phyloP scores from a whole-genome alignment of 2,888 invertebrate genomes.

The Leptinotarsa rubiginosa region DNA sequence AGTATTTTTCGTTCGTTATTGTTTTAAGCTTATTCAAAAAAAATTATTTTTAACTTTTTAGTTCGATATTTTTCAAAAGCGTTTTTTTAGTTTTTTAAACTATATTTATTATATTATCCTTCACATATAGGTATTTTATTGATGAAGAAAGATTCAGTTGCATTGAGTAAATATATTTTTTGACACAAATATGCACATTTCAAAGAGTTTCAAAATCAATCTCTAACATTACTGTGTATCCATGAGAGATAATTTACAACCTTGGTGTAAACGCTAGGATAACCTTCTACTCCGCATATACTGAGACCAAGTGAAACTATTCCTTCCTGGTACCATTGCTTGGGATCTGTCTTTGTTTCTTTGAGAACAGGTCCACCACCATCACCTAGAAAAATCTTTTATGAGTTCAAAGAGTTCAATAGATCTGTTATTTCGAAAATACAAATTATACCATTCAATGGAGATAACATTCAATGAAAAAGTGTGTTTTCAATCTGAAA shows the following conservation, averaged over 20 bases:
- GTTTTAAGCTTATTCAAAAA: too few species aligned
- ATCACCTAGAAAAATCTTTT: slow-evolving; percentile 69
- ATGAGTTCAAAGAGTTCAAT: too few species aligned
- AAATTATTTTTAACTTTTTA: too few species aligned
- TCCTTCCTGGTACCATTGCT: slow-evolving; percentile 73
- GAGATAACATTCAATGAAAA: too few species aligned
- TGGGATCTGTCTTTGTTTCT: slow-evolving; percentile 62
- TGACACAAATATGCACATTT: not conserved
- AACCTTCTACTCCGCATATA: slow-evolving; percentile 55
- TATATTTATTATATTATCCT: too few species aligned
- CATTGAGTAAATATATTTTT: not conserved
- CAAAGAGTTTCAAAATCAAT: slow-evolving; percentile 12
- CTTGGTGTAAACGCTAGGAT: slow-evolving; percentile 59
- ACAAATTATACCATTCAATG: too few species aligned
- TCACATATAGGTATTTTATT: too few species aligned
- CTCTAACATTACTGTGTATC: slow-evolving; percentile 68
- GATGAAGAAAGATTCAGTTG: not conserved
- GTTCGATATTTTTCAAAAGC: too few species aligned
- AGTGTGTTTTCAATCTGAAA: too few species aligned
- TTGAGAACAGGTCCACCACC: slow-evolving; percentile 77
- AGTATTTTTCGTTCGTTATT: too few species aligned
- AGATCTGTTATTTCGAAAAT: not conserved
- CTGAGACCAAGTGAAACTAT: slow-evolving; percentile 74
- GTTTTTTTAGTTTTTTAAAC: too few species aligned
- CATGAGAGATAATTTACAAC: slow-evolving; percentile 69